Percentiles rank a stretch among this genome's conserved stretches.
Conservation (phyloP, 1,140 invertebrate species). For the Tribolium castaneum region DNA sequence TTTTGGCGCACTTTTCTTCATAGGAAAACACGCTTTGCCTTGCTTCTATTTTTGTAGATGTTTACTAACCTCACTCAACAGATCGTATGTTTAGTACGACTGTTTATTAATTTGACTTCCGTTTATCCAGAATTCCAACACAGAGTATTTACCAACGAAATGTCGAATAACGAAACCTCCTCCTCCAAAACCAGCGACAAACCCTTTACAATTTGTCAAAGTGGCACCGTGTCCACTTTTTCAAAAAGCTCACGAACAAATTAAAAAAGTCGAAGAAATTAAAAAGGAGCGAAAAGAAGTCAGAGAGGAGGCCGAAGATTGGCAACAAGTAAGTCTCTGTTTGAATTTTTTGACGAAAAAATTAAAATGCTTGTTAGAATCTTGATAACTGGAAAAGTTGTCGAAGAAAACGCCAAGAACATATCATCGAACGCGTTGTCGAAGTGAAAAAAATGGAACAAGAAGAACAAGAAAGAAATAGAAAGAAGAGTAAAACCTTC, state of each 20-base stretch:
- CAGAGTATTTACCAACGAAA: constrained; percentile 62
- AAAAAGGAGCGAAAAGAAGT: constrained; percentile 82
- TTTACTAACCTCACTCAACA: constrained; percentile 32
- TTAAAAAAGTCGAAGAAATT: constrained; percentile 85
- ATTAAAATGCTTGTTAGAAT: constrained; percentile 71
- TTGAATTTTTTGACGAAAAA: not conserved
- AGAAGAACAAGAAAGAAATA: constrained; percentile 77
- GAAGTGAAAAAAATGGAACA: constrained; percentile 88
- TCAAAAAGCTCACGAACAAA: constrained; percentile 85
- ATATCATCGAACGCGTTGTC: constrained; percentile 88
- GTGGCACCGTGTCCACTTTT: constrained; percentile 87
- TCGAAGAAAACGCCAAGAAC: constrained; percentile 88
- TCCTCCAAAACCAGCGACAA: constrained; percentile 82
- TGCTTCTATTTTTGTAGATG: constrained; percentile 32
- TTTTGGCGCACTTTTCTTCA: constrained; percentile 11
- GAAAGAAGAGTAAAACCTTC: constrained; percentile 89
- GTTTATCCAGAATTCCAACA: constrained; percentile 59
- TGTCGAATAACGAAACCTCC: constrained; percentile 65
- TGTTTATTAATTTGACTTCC: constrained; percentile 30
- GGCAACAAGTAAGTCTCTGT: constrained; percentile 83
- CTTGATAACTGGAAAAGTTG: constrained; percentile 94
- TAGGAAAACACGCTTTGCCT: constrained; percentile 16
- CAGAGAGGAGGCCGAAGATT: constrained; percentile 86
- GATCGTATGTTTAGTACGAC: constrained; percentile 13
- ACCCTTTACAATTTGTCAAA: constrained; percentile 91